Evolutionary conservation across 2,888 invertebrate species (phyloP).

Genomic region (Eupithecia inturbata): DNA sequence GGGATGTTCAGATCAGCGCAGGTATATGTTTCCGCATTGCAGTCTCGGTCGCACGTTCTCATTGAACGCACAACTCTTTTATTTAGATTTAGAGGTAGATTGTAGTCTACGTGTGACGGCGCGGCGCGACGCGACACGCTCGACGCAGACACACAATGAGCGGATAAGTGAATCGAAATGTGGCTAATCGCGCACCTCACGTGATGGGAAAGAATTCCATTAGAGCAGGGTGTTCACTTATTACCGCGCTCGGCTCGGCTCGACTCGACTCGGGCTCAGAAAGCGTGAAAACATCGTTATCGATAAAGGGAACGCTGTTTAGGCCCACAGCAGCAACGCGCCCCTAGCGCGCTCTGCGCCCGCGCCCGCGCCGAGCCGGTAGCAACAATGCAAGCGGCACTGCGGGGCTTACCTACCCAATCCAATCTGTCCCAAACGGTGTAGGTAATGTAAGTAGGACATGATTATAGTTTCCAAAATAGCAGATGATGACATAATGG

Average conservation of each 20-base stretch:
- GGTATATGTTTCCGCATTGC: too few relatives aligned
- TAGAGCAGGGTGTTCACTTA: conserved; percentile 35
- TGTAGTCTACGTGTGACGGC: not conserved
- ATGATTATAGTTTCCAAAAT: not conserved
- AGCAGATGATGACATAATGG: not conserved
- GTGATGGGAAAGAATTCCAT: conserved; percentile 43
- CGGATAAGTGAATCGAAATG: conserved; percentile 34
- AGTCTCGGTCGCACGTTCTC: too few relatives aligned
- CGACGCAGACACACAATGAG: not conserved
- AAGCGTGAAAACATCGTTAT: conserved; percentile 40
- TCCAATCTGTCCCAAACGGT: too few relatives aligned
- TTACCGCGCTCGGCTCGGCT: conserved; percentile 5
- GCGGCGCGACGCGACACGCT: not conserved
- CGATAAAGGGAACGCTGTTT: too few relatives aligned
- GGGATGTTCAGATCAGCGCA: not conserved
- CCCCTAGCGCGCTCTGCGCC: too few relatives aligned
- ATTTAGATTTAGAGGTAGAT: too few relatives aligned
- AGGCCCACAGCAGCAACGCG: too few relatives aligned
- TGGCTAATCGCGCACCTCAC: conserved; percentile 29
- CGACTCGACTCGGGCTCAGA: conserved; percentile 24
- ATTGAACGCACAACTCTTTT: too few relatives aligned
- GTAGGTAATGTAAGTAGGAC: not conserved
- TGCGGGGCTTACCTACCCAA: not conserved
- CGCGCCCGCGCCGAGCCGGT: too few relatives aligned
- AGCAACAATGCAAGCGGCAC: not conserved